Conservation (phyloP, 2,888 invertebrate genomes). For the Tenthredo mesomela region DNA sequence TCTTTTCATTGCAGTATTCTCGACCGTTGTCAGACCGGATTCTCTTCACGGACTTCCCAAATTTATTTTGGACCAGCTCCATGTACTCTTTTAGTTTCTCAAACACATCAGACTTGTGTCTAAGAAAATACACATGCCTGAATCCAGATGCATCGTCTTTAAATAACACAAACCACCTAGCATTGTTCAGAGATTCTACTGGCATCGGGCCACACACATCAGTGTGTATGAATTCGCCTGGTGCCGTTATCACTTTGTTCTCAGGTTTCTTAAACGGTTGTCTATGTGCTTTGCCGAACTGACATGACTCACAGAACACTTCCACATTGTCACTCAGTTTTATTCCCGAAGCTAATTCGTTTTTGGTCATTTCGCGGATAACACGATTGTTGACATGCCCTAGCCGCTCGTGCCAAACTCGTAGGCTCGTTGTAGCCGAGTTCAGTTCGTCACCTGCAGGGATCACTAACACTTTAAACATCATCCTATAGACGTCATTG, state of each 20-base stretch:
- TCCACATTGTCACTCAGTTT: conserved; percentile 52
- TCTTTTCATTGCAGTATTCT: no score
- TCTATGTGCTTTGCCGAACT: conserved; percentile 61
- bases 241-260: conserved; percentile 52
- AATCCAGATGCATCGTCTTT: conserved; percentile 63
- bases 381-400: conserved; percentile 57
- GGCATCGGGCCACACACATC: conserved; percentile 64
- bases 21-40: no score
- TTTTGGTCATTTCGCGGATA: conserved; percentile 47
- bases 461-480: no score
- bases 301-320: conserved; percentile 63
- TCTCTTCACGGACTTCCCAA: no score
- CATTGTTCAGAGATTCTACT: conserved; percentile 61
- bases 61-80: no score
- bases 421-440: conserved; percentile 48
- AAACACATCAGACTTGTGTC: no score
- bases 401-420: conserved; percentile 60
- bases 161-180: conserved; percentile 64
- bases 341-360: conserved; percentile 52
- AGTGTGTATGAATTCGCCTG: conserved; percentile 58
- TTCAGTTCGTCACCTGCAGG: not conserved
- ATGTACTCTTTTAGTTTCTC: no score
- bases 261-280: conserved; percentile 58
- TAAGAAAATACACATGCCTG: no score
- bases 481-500: no score